Percentiles rank a stretch among this genome's conserved stretches.
phyloP scores from a whole-genome alignment of 2,797 vertebrate genomes.

The Pogoniulus pusillus region DNA sequence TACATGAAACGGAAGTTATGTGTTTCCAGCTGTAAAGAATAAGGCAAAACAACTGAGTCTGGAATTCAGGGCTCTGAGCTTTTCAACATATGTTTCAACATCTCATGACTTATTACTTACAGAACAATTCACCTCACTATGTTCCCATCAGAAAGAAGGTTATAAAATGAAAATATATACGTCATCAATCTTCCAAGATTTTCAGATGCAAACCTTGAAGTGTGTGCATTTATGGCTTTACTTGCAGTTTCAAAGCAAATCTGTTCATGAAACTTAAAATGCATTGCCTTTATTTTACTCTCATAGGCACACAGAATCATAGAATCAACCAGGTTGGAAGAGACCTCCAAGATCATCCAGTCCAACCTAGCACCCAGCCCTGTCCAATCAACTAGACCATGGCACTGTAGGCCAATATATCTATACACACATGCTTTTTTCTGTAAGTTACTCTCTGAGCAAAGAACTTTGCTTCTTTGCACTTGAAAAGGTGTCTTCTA shows the following conservation, averaged over 20 bases:
- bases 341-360: too few relatives aligned
- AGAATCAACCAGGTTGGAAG: too few relatives aligned
- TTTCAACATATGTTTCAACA: constrained; percentile 69
- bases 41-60: background rate
- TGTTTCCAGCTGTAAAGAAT: constrained; percentile 25
- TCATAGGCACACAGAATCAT: background rate
- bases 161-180: constrained; percentile 74
- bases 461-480: background rate
- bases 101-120: constrained; percentile 71
- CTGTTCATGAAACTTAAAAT: background rate
- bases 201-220: constrained; percentile 66
- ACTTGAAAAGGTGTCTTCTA: background rate
- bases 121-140: constrained; percentile 62
- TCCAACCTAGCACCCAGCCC: too few relatives aligned
- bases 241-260: constrained; percentile 49
- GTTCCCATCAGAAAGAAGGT: constrained; percentile 38
- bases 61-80: constrained; percentile 58
- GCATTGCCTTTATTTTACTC: background rate
- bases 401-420: background rate
- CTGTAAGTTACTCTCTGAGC: background rate
- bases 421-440: background rate
- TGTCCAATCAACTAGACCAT: too few relatives aligned
- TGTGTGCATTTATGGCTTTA: constrained; percentile 59
- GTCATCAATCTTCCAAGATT: constrained; percentile 71
- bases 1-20: constrained; percentile 42